These are phyloP conservation scores for Blomia tropicalis DNA, from an alignment of 2,888 invertebrate species.

Conservation along the genomic window DNA sequence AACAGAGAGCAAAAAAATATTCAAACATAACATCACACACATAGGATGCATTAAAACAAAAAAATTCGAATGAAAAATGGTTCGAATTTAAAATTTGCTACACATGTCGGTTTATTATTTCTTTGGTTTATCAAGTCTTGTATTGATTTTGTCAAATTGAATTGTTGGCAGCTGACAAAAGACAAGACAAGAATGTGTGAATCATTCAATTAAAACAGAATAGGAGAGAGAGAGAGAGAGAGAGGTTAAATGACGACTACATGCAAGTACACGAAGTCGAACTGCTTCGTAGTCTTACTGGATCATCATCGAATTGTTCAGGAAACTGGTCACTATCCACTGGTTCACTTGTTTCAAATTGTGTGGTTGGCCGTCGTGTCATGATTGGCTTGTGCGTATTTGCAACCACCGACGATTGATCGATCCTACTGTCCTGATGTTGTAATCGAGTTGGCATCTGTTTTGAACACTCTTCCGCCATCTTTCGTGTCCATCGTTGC, in stretches of 20 bases:
- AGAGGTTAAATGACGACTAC: background rate
- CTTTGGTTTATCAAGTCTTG: too few relatives aligned
- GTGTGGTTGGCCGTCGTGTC: background rate
- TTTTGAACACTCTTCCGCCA: background rate
- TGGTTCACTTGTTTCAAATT: background rate
- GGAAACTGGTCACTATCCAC: background rate
- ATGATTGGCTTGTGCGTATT: background rate
- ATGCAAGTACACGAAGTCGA: slow-evolving; percentile 7
- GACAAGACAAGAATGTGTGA: too few relatives aligned
- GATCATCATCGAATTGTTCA: background rate
- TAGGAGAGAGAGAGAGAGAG: too few relatives aligned
- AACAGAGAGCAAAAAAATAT: too few relatives aligned
- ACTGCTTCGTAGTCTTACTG: background rate
- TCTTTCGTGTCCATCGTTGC: background rate
- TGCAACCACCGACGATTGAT: background rate
- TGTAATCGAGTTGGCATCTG: background rate
- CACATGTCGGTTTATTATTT: too few relatives aligned
- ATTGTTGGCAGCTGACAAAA: too few relatives aligned
- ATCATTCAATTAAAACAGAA: too few relatives aligned
- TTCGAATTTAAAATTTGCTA: too few relatives aligned
- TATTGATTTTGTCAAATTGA: too few relatives aligned
- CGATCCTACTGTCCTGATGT: background rate
- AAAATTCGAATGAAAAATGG: too few relatives aligned
- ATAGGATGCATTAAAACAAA: too few relatives aligned
- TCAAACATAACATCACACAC: too few relatives aligned